A percentile compares a stretch with the other conserved stretches of the same genome.
These are phyloP conservation scores for Virgularia gustaviana DNA, from an alignment of 92 coral and sea anemone species.

Conservation along the genomic window DNA sequence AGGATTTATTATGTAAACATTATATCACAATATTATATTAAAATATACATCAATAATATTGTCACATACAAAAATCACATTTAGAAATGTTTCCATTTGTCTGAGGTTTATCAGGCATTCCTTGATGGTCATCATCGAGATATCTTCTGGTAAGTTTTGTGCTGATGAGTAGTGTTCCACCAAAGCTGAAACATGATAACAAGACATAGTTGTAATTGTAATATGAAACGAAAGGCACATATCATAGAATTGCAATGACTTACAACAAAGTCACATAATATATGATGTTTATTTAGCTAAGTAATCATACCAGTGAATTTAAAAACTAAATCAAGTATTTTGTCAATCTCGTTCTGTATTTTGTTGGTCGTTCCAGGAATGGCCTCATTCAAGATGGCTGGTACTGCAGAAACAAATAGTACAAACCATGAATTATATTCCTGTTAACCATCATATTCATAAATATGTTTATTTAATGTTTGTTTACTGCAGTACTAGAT, in stretches of 20 bases:
- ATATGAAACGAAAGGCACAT: no score
- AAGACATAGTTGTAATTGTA: neutral
- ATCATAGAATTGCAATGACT: neutral
- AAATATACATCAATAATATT: no score
- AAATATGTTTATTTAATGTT: neutral
- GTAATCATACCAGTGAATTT: slow-evolving; percentile 70
- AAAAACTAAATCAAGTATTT: slow-evolving; percentile 69
- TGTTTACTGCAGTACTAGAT: neutral
- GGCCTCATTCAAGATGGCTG: slow-evolving; percentile 91
- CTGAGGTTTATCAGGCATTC: slow-evolving; percentile 90
- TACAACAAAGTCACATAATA: neutral
- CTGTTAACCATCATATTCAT: neutral
- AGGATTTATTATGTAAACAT: neutral
- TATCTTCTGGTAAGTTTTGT: slow-evolving; percentile 57
- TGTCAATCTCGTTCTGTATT: slow-evolving; percentile 80
- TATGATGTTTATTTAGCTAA: neutral
- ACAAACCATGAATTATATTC: neutral
- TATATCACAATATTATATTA: neutral
- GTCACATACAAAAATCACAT: slow-evolving; percentile 85
- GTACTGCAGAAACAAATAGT: slow-evolving; percentile 51
- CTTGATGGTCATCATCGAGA: slow-evolving; percentile 49
- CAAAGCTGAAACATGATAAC: slow-evolving; percentile 53
- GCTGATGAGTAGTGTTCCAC: slow-evolving; percentile 40
- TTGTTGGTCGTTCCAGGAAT: slow-evolving; percentile 95
- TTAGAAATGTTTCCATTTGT: slow-evolving; percentile 90